Evolutionary conservation across 2,888 invertebrate species (phyloP), one percentile per base, ranked within the genome.

Genomic region (Drosophila anomalata): DNA sequence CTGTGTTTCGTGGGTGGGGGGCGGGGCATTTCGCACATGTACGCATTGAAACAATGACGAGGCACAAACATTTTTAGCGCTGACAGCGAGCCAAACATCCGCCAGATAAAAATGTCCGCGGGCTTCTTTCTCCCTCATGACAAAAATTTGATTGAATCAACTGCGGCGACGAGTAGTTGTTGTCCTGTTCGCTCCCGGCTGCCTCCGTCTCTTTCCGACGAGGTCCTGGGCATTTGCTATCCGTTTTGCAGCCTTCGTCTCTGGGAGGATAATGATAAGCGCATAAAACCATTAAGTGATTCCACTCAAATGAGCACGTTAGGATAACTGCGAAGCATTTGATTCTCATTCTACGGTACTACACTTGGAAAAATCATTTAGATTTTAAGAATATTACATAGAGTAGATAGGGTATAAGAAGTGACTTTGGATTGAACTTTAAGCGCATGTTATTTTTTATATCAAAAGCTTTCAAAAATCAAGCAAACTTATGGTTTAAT

Each of bases 271-370:
- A 89, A 87, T 89, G 88, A 89, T 88, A 88, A 89, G 87, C 81
- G 79, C 61, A 87, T 87, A 87, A 89, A 90, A 89, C 89, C 89
- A 90, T 90, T 89, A 90, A 90, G 89, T 83, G 84, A 89, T 90
- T 90, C 87, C 90, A 87, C 90, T 90, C 82, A 88, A 90, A 87
- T 86, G 80, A 88, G 73, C 90, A 85, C 82, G 84, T 80, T 85
- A 79, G 79, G 76, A 71, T 71, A 75, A 73, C 73, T 70, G 73
- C 29, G 77, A 42, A 53, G 55, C 54, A 47, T 29, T 46, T 57
- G 33, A 12, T 12, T n/a, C 33, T 12, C 33, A 12, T 33, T 33
- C n/a, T 33, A 33, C 33, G 33, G 33, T n/a, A 8, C 26, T 63
- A 51, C 46, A 63, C 44, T 1, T 9, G 7, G 29, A 8, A 55